Percentiles rank a stretch among this genome's conserved stretches.
Conservation (phyloP, 1,140 invertebrate genomes). For the Drosophila sturtevanti region DNA sequence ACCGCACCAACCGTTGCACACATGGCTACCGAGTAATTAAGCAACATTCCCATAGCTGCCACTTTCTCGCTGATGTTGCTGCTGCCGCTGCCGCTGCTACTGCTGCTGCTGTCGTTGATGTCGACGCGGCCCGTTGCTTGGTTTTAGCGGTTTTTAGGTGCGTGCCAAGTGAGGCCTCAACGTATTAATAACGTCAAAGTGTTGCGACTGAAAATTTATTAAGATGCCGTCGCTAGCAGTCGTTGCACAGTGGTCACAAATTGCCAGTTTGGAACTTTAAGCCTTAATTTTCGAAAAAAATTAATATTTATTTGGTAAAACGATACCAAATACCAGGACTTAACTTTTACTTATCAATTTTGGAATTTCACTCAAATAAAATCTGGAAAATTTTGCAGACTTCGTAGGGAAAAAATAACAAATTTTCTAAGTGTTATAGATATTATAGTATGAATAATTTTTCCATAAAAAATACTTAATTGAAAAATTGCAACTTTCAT, state of each 20-base stretch:
- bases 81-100: no score
- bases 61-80: no score
- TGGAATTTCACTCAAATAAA: neutral
- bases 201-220: conserved; percentile 72
- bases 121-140: conserved; percentile 1
- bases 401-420: no score
- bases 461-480: no score
- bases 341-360: no score
- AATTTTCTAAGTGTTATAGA: no score
- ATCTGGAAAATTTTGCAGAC: no score
- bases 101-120: neutral
- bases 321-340: no score
- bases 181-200: conserved; percentile 78
- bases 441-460: no score
- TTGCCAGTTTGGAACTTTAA: neutral
- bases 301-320: no score
- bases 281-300: no score
- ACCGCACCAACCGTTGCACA: neutral
- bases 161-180: conserved; percentile 35
- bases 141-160: conserved; percentile 65
- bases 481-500: no score
- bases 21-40: conserved; percentile 49
- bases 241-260: conserved; percentile 14
- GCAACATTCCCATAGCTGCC: conserved; percentile 23
- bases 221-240: conserved; percentile 65